Evolutionary conservation across 2,888 invertebrate genomes (phyloP).

Genomic region (Stenotaenia linearis): DNA sequence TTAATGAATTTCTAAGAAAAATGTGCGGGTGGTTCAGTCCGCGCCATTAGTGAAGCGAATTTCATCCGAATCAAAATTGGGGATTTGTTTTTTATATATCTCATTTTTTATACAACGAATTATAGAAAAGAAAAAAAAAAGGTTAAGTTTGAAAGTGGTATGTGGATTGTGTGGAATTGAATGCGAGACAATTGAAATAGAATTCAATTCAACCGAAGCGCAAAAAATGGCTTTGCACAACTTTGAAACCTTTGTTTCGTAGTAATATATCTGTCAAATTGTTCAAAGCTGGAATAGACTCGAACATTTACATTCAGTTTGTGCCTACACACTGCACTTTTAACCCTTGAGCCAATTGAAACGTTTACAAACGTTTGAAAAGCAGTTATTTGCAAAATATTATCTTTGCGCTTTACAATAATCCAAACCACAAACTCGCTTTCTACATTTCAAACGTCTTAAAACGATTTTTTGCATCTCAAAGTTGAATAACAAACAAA

Average conservation of each 20-base stretch:
- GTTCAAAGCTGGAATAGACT: no score
- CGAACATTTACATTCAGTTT: not conserved
- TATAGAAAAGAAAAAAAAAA: not conserved
- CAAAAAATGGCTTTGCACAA: not conserved
- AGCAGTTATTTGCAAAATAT: not conserved
- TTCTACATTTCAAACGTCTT: no score
- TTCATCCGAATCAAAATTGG: no score
- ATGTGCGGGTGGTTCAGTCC: no score
- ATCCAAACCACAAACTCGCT: no score
- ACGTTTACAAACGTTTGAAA: not conserved
- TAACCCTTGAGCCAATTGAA: not conserved
- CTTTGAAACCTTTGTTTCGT: not conserved
- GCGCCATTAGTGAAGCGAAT: no score
- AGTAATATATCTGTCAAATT: not conserved
- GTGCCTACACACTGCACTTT: not conserved
- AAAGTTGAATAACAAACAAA: no score
- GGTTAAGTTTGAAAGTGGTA: not conserved
- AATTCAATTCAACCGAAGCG: not conserved
- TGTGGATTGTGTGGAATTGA: not conserved
- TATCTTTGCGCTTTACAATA: not conserved
- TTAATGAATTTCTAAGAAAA: no score
- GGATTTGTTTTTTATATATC: not conserved
- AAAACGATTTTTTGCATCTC: no score
- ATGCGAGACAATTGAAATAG: not conserved
- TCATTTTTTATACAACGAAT: not conserved